Conservation (phyloP, 2,888 invertebrate genomes). For the Epinotia ramella region DNA sequence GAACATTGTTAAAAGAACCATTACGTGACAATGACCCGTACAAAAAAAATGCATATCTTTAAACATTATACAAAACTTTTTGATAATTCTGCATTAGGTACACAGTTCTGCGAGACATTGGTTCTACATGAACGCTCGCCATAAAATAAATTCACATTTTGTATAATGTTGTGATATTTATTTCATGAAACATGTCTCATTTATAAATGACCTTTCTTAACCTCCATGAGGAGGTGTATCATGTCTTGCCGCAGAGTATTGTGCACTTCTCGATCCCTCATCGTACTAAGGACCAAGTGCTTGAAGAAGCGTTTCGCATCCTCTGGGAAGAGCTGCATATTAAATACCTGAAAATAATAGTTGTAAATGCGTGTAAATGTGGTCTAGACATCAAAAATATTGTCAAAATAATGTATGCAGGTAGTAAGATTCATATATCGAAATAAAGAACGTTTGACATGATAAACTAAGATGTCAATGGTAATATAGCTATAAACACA, state of each 20-base stretch:
- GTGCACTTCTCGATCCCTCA: constrained; percentile 72
- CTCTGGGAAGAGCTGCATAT: constrained; percentile 65
- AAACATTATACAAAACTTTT: too few species aligned
- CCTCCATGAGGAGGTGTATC: constrained; percentile 83
- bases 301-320: constrained; percentile 68
- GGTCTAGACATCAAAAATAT: too few species aligned
- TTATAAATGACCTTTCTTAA: constrained; percentile 63
- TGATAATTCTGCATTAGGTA: too few species aligned
- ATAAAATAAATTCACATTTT: too few species aligned
- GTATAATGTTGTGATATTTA: too few species aligned
- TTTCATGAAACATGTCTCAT: not conserved
- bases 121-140: too few species aligned
- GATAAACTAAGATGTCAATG: not conserved
- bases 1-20: too few species aligned
- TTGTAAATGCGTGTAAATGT: not conserved
- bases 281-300: constrained; percentile 69
- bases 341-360: constrained; percentile 1
- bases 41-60: too few species aligned
- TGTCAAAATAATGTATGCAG: too few species aligned
- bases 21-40: too few species aligned
- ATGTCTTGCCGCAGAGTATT: constrained; percentile 81
- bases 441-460: not conserved
- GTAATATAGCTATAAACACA: not conserved
- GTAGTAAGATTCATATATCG: too few species aligned
- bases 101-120: too few species aligned